phyloP scores from a whole-genome alignment of 1,140 invertebrate species.

The Steinernema khuongi region DNA sequence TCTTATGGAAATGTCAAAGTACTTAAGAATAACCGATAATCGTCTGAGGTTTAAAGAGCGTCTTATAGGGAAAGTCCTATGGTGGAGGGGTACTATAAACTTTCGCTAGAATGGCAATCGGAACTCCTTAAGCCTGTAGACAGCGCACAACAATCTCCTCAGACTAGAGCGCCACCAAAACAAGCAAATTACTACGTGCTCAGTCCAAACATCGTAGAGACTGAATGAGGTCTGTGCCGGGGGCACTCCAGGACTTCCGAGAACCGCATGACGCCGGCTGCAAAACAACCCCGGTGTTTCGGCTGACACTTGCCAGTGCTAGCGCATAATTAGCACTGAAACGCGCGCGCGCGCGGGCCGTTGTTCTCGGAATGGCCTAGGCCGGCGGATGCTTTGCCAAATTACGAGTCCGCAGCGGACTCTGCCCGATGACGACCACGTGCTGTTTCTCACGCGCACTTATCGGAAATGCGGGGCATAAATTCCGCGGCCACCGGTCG shows the following conservation, averaged over 20 bases:
- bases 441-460: too few relatives aligned
- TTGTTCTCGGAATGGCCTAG: not conserved
- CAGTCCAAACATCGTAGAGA: not conserved
- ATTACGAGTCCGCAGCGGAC: not conserved
- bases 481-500: too few relatives aligned
- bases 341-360: not conserved
- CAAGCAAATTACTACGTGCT: not conserved
- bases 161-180: not conserved
- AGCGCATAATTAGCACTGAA: not conserved
- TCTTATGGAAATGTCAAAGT: too few relatives aligned
- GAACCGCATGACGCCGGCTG: not conserved
- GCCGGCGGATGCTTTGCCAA: not conserved
- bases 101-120: too few relatives aligned
- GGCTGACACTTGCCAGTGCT: too few relatives aligned
- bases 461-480: too few relatives aligned
- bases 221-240: not conserved
- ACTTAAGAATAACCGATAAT: too few relatives aligned
- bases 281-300: not conserved
- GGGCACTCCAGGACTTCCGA: not conserved
- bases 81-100: too few relatives aligned
- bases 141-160: too few relatives aligned
- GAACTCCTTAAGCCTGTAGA: too few relatives aligned
- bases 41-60: too few relatives aligned
- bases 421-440: not conserved
- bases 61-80: too few relatives aligned